Base-by-base conservation (phyloP, 2,113 vertebrate species). In the Xerus inauris region DNA sequence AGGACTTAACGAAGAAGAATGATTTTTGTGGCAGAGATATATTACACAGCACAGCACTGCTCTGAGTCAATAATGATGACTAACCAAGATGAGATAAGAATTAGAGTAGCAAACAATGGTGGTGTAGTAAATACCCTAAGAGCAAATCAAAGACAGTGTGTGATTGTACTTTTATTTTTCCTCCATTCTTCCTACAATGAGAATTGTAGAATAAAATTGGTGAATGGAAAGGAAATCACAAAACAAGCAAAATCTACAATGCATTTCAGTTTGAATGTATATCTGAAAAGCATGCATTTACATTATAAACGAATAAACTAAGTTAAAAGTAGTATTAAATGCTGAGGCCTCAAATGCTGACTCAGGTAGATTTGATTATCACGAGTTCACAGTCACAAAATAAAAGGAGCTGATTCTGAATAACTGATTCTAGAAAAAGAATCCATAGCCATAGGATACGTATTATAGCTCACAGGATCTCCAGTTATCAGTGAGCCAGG, bases 1-100 rank as follows among this genome's bases (percentile, higher is more conserved):
- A 89, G 59, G 72, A 20, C 54, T 97, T 97, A 97, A 97, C 5
- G 47, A 97, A 96, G 93, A 97, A 89, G 95, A 89, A 96, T 96
- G 97, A 93, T 94, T 97, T 97, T 93, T 89, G 86, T 0, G 17
- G 67, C 86, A 87, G 77, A 88, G 71, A 97, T 91, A 54, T 67
- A 95, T 94, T 93, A 96, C 64, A 92, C 26, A 91, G 73, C 38
- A 59, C 38, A 89, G 35, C 89, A 42, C n/a, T 93, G 40, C 32
- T 93, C 77, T 71, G 45, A 94, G 95, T 94, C 93, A 85, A 75
- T 96, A 80, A 96, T 96, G 93, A 95, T 90, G 91, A 94, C 71
- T 88, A 91, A 95, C 89, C 76, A 81, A 57, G 71, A 80, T 0
- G 11, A 59, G 57, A 80, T 51, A 89, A 84, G 76, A 94, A 89